A percentile compares a stretch with the other conserved stretches of the same genome.
Evolutionary conservation across 2,113 vertebrate species (phyloP).

Genomic region (Apistogramma diplotaenia): DNA sequence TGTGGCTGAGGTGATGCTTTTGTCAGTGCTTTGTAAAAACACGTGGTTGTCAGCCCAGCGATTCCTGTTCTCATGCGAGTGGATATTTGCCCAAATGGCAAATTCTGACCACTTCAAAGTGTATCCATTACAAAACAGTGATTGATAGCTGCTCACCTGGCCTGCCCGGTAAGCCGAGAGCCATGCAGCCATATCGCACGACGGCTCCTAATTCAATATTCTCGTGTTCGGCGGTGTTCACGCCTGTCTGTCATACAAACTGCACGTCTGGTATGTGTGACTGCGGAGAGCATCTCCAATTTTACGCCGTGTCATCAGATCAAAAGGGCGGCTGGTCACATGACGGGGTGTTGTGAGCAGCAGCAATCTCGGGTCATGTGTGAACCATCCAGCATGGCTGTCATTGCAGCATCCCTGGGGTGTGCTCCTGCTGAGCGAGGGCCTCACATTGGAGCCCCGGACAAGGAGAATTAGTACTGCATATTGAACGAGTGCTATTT

Average conservation of each 20-base stretch:
- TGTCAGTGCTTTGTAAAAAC: neutral
- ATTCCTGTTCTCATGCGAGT: neutral
- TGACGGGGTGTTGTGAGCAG: constrained; percentile 32
- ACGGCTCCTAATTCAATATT: constrained; percentile 74
- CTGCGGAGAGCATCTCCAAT: constrained; percentile 32
- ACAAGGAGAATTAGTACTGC: constrained; percentile 30
- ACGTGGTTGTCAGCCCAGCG: neutral
- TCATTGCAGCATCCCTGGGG: constrained; percentile 39
- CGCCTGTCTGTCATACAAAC: constrained; percentile 47
- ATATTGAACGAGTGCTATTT: constrained; percentile 1
- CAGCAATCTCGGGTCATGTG: constrained; percentile 46
- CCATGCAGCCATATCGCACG: constrained; percentile 3
- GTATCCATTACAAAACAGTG: neutral
- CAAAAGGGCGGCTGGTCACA: constrained; percentile 58
- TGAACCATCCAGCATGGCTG: constrained; percentile 59
- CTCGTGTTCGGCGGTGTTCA: constrained; percentile 26
- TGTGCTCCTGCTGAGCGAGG: constrained; percentile 49
- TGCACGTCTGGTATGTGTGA: constrained; percentile 57
- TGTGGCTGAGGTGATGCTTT: neutral
- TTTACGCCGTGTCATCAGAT: constrained; percentile 64
- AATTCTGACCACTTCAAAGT: neutral
- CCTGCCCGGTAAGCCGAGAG: constrained; percentile 31
- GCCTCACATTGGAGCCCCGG: constrained; percentile 12
- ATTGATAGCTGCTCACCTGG: constrained; percentile 42
- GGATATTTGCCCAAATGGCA: neutral